A percentile compares a stretch with the other conserved stretches of the same genome.
phyloP scores from a whole-genome alignment of 1,140 invertebrate species.

The Drosophila kohkoa region DNA sequence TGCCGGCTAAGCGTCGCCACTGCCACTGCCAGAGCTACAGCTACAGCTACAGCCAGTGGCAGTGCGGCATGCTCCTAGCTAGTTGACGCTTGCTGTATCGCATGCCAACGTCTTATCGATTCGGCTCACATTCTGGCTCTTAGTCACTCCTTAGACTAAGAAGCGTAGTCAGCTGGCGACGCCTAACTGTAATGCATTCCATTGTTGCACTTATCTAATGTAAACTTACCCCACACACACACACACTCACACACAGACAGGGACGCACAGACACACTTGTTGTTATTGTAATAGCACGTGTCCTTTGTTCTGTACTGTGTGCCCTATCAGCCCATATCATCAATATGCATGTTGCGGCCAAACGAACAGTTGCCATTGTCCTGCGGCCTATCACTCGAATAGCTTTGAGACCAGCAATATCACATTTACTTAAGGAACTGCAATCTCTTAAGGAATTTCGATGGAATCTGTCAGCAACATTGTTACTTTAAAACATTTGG shows the following conservation, averaged over 20 bases:
- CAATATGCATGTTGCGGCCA: conserved; percentile 23
- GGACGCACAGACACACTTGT: conserved; percentile 30
- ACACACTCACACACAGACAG: conserved; percentile 2
- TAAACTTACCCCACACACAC: conserved; percentile 17
- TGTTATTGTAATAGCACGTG: conserved; percentile 42
- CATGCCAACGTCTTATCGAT: conserved; percentile 59
- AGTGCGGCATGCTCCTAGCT: conserved; percentile 52
- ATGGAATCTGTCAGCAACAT: neutral
- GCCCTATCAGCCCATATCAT: conserved; percentile 36
- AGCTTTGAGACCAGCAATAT: neutral
- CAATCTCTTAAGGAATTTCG: neutral
- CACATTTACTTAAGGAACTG: neutral
- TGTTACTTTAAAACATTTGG: neutral
- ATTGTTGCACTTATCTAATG: conserved; percentile 52
- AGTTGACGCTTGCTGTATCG: conserved; percentile 38
- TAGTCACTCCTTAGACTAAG: conserved; percentile 24
- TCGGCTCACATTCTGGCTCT: conserved; percentile 43
- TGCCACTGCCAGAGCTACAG: too few species aligned
- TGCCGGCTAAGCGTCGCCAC: conserved; percentile 68
- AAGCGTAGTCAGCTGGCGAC: conserved; percentile 41
- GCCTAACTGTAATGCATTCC: conserved; percentile 42
- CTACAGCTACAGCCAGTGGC: neutral
- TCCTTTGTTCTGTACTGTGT: conserved; percentile 31
- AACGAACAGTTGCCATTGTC: conserved; percentile 25
- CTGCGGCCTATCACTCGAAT: neutral